These are phyloP conservation scores for Apodemia zela DNA, from an alignment of 2,888 invertebrate species.

Conservation along the genomic window DNA sequence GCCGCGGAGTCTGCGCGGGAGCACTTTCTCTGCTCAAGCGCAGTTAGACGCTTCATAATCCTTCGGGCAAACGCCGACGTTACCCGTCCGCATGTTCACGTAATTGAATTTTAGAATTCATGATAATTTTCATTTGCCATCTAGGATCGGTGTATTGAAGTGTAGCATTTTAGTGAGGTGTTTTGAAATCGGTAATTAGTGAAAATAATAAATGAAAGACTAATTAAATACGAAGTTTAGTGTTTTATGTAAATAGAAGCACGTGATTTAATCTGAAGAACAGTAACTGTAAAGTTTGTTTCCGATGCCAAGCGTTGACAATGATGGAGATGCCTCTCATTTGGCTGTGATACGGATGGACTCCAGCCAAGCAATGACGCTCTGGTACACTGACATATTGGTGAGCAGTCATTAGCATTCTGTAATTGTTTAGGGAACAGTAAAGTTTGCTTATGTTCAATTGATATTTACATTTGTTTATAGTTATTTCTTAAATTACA, in stretches of 20 bases:
- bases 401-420: constrained; percentile 51
- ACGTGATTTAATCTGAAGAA: constrained; percentile 37
- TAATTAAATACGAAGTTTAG: constrained; percentile 13
- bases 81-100: constrained; percentile 52
- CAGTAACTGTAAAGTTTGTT: constrained; percentile 51
- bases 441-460: background rate
- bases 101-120: constrained; percentile 15
- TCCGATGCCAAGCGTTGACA: constrained; percentile 56
- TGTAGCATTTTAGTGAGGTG: constrained; percentile 9
- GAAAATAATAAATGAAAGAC: background rate
- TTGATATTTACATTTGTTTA: background rate
- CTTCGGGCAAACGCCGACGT: constrained; percentile 58
- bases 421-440: constrained; percentile 9
- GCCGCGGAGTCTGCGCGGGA: constrained; percentile 73
- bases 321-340: constrained; percentile 58
- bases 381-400: constrained; percentile 76
- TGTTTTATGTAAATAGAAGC: constrained; percentile 29
- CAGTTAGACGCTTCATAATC: constrained; percentile 44
- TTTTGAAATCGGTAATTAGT: background rate
- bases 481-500: background rate
- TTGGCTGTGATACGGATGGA: constrained; percentile 67
- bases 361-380: constrained; percentile 72
- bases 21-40: constrained; percentile 72
- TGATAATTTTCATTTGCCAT: background rate
- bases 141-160: background rate